Conservation (phyloP, 2,888 invertebrate genomes). For the Deilephila elpenor region DNA sequence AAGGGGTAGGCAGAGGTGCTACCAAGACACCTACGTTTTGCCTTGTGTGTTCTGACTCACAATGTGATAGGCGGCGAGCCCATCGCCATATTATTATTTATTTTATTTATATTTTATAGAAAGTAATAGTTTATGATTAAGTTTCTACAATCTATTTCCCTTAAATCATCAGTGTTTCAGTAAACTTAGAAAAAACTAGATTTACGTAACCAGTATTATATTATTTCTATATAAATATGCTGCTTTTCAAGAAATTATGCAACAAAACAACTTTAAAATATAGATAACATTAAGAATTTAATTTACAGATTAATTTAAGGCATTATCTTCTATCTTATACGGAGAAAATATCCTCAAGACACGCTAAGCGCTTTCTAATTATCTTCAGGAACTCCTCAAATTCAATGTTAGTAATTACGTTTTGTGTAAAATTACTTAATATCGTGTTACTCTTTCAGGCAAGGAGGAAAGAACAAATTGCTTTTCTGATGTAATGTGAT, state of each 20-base stretch:
- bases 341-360: slow-evolving; percentile 7
- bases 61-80: too few species aligned
- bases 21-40: too few species aligned
- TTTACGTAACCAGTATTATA: too few species aligned
- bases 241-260: background rate
- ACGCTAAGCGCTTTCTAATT: slow-evolving; percentile 11
- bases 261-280: background rate
- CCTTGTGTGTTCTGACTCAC: too few species aligned
- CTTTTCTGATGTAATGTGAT: background rate
- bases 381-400: background rate
- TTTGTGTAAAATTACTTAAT: background rate
- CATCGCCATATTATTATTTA: too few species aligned
- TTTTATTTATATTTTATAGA: too few species aligned
- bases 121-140: too few species aligned
- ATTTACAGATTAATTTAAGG: background rate
- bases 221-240: background rate
- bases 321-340: slow-evolving; percentile 8
- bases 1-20: too few species aligned
- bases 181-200: too few species aligned
- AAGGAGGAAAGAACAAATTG: background rate
- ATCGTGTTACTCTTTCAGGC: background rate
- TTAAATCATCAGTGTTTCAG: too few species aligned
- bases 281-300: background rate
- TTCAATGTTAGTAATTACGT: background rate
- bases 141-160: too few species aligned